Evolutionary conservation across 2,113 vertebrate species (phyloP).

Genomic region (Tauraco erythrolophus): DNA sequence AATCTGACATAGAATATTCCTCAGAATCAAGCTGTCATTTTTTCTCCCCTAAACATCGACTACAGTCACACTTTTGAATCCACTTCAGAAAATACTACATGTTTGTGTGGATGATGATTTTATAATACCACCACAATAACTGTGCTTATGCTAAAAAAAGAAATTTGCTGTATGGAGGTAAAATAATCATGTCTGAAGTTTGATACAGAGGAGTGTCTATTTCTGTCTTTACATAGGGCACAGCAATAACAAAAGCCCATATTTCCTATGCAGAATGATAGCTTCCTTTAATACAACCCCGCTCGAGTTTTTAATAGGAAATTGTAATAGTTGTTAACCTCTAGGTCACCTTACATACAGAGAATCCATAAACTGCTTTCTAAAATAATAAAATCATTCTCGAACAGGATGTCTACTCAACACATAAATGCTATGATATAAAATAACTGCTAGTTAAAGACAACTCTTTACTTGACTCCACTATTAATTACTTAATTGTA

Average conservation of each 20-base stretch:
- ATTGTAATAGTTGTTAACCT: slow-evolving; percentile 16
- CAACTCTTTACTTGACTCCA: neutral
- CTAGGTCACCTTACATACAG: neutral
- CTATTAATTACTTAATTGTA: neutral
- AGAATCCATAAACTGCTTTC: neutral
- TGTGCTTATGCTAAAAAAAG: neutral
- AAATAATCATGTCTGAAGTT: neutral
- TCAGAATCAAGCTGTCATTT: neutral
- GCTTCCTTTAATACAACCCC: slow-evolving; percentile 1
- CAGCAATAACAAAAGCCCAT: neutral
- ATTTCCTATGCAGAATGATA: neutral
- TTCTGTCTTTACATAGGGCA: neutral
- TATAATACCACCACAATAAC: neutral
- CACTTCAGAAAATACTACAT: neutral
- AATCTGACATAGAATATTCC: neutral
- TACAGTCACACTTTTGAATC: neutral
- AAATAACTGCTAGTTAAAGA: neutral
- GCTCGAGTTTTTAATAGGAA: slow-evolving; percentile 3
- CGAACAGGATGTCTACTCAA: neutral
- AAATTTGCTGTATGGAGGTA: neutral
- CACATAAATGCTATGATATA: neutral
- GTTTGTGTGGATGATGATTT: neutral
- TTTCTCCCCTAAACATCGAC: neutral
- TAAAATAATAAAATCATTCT: neutral
- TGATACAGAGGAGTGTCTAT: neutral